Evolutionary conservation across 2,888 invertebrate species (phyloP).

Genomic region (Plagodis dolabraria): DNA sequence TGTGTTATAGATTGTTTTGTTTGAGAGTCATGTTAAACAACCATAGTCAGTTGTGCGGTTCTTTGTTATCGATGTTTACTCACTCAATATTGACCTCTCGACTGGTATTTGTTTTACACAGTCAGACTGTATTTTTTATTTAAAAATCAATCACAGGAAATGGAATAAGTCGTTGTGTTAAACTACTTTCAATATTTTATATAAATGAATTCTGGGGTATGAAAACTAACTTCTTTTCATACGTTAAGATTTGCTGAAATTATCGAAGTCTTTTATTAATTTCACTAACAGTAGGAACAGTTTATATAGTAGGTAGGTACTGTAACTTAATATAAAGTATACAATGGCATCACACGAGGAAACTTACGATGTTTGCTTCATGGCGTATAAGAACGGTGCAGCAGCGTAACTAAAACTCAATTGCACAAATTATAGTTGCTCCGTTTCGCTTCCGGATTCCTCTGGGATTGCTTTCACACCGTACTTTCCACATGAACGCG

Average conservation of each 20-base stretch:
- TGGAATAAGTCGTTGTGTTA: conserved; percentile 14
- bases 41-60: conserved; percentile 60
- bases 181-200: not conserved
- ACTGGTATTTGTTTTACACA: conserved; percentile 53
- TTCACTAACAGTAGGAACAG: no score
- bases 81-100: conserved; percentile 68
- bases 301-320: no score
- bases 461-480: conserved; percentile 62
- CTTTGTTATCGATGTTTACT: conserved; percentile 78
- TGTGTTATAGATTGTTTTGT: conserved; percentile 63
- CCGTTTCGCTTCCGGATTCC: conserved; percentile 74
- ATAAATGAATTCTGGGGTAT: no score
- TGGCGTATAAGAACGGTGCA: conserved; percentile 20
- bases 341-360: not conserved
- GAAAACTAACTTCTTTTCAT: no score
- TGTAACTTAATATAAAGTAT: no score
- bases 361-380: conserved; percentile 1
- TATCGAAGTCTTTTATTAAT: no score
- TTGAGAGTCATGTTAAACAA: conserved; percentile 73
- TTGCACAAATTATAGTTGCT: conserved; percentile 73
- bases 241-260: no score
- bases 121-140: conserved; percentile 33
- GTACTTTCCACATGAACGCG: conserved; percentile 42
- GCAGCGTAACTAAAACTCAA: conserved; percentile 66
- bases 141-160: conserved; percentile 30